Evolutionary conservation across 2,113 vertebrate species (phyloP).

Genomic region (Sinocyclocheilus maitianheensis): DNA sequence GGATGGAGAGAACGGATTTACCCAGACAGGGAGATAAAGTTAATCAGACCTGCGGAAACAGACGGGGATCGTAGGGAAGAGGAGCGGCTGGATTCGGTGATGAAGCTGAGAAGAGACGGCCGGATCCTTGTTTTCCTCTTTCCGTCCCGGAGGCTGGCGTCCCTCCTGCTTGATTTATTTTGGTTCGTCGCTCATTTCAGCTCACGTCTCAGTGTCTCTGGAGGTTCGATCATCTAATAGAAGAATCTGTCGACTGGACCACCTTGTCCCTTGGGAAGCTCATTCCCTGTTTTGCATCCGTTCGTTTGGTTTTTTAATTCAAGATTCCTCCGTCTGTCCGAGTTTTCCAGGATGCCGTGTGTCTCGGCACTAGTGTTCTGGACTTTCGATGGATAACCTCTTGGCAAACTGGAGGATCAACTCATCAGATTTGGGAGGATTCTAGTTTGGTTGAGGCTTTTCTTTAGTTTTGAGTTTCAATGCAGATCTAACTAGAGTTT

Average conservation of each 20-base stretch:
- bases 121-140: neutral
- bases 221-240: conserved; percentile 54
- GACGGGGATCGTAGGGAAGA: neutral
- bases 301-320: neutral
- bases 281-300: neutral
- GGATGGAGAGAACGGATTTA: neutral
- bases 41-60: neutral
- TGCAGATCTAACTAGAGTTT: neutral
- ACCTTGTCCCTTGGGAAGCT: conserved; percentile 16
- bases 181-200: conserved; percentile 52
- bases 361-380: neutral
- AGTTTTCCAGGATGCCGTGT: conserved; percentile 8
- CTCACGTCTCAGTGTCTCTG: conserved; percentile 53
- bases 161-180: conserved; percentile 28
- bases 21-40: neutral
- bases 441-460: conserved; percentile 2
- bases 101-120: conserved; percentile 34
- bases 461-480: neutral
- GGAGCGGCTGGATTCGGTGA: neutral
- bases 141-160: neutral
- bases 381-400: conserved; percentile 26
- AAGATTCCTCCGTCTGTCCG: neutral
- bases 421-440: neutral
- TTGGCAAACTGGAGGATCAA: neutral
- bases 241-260: conserved; percentile 50